A percentile compares a stretch with the other conserved stretches of the same genome.
Conservation (phyloP, 2,113 vertebrate genomes). For the Sceloporus tristichus region DNA sequence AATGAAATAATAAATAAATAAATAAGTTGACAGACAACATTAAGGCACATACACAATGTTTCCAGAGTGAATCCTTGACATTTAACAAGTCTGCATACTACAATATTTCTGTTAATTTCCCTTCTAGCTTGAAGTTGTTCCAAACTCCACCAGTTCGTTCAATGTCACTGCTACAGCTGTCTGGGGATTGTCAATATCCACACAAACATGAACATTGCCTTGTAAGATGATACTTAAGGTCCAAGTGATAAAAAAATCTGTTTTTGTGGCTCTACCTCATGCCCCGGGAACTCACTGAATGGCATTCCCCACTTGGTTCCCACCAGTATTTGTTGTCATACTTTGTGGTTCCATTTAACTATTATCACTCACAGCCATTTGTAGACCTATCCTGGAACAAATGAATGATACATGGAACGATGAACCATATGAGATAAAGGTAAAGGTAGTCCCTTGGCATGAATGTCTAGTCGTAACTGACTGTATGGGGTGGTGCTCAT, state of each 20-base stretch:
- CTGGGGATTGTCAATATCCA: background rate
- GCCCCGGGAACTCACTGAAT: background rate
- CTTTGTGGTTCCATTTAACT: background rate
- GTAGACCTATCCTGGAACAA: no score
- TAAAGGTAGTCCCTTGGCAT: no score
- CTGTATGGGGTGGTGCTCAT: no score
- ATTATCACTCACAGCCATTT: background rate
- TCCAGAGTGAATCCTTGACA: background rate
- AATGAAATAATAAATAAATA: no score
- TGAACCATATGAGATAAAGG: no score
- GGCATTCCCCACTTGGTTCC: background rate
- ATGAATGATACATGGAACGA: no score
- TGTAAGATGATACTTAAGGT: background rate
- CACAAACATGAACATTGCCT: background rate
- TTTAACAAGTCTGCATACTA: background rate
- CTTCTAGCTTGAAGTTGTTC: background rate
- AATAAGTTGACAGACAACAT: no score
- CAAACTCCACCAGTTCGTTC: background rate
- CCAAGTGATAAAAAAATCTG: background rate
- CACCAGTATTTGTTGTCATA: background rate
- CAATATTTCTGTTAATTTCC: background rate
- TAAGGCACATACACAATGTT: background rate
- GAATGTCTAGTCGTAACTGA: no score
- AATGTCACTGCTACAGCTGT: background rate
- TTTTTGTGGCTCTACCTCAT: background rate